Conservation (phyloP, 2,888 invertebrate genomes). For the Campoplex capitator region DNA sequence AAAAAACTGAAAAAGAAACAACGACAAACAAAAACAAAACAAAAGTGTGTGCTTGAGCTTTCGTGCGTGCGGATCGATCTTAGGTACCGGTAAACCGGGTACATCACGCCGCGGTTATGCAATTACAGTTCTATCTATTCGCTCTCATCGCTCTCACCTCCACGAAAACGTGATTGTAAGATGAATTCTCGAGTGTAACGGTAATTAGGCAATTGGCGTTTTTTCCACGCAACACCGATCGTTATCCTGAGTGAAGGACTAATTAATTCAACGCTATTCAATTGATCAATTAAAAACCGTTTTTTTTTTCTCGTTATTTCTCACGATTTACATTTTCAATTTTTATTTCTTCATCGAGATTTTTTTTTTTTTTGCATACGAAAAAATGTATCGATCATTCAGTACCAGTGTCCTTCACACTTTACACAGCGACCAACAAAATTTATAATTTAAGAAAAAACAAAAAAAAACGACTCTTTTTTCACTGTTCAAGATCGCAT, state of each 20-base stretch:
- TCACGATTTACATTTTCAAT: neutral
- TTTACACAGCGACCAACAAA: neutral
- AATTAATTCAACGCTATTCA: neutral
- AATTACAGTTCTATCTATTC: constrained; percentile 12
- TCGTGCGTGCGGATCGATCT: constrained; percentile 64
- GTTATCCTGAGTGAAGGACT: neutral
- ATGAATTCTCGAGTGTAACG: constrained; percentile 2
- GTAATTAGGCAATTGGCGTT: constrained; percentile 8
- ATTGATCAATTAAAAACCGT: neutral
- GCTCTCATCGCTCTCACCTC: constrained; percentile 10
- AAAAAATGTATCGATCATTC: neutral
- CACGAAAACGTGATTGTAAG: neutral
- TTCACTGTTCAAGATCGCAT: neutral
- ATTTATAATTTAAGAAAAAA: neutral
- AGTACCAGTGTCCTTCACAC: neutral
- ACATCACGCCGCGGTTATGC: neutral
- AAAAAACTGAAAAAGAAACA: neutral
- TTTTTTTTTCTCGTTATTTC: neutral
- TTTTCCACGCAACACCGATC: neutral
- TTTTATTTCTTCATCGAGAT: constrained; percentile 2
- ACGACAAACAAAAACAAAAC: neutral
- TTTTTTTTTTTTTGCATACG: neutral
- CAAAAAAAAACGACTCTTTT: neutral
- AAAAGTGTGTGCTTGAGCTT: constrained; percentile 43
- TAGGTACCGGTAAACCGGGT: constrained; percentile 55